A percentile compares a stretch with the other conserved stretches of the same genome.
Evolutionary conservation across 2,797 vertebrate genomes (phyloP).

Genomic region (Oophaga sylvatica): DNA sequence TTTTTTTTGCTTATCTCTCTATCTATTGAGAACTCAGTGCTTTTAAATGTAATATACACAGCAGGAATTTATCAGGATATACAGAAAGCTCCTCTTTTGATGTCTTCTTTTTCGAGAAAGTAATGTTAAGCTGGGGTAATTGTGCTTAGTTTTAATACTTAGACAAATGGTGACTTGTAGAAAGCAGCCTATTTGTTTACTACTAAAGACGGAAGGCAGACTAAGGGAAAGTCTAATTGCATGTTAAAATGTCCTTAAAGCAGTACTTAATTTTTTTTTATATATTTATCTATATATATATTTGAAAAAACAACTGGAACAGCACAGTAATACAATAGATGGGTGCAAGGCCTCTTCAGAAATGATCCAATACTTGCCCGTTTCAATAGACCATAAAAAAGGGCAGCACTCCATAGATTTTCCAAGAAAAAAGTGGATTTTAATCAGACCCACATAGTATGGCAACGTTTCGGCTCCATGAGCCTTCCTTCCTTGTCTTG

Average conservation of each 20-base stretch:
- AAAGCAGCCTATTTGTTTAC: conserved; percentile 38
- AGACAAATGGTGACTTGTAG: conserved; percentile 38
- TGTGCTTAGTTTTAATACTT: conserved; percentile 50
- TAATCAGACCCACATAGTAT: too few relatives aligned
- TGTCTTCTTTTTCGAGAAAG: conserved; percentile 43
- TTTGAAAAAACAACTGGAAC: too few relatives aligned
- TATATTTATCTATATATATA: too few relatives aligned
- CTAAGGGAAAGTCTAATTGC: conserved; percentile 18
- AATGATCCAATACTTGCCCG: too few relatives aligned
- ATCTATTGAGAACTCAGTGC: conserved; percentile 45
- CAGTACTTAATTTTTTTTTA: too few relatives aligned
- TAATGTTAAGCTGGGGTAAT: conserved; percentile 54
- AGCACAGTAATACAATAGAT: too few relatives aligned
- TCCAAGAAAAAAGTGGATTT: too few relatives aligned
- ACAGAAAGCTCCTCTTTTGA: conserved; percentile 55
- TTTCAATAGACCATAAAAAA: too few relatives aligned
- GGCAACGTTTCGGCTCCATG: too few relatives aligned
- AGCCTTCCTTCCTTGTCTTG: too few relatives aligned
- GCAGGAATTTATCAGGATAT: conserved; percentile 52
- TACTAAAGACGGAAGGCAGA: conserved; percentile 25
- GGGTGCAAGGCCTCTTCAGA: too few relatives aligned
- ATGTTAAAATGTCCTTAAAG: conserved; percentile 20
- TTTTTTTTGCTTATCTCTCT: conserved; percentile 47
- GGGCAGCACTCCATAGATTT: too few relatives aligned
- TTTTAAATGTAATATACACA: conserved; percentile 57